Evolutionary conservation across 2,888 invertebrate genomes (phyloP), one percentile per base, ranked within the genome.

Genomic region (Spatulosminthurus flaviceps): DNA sequence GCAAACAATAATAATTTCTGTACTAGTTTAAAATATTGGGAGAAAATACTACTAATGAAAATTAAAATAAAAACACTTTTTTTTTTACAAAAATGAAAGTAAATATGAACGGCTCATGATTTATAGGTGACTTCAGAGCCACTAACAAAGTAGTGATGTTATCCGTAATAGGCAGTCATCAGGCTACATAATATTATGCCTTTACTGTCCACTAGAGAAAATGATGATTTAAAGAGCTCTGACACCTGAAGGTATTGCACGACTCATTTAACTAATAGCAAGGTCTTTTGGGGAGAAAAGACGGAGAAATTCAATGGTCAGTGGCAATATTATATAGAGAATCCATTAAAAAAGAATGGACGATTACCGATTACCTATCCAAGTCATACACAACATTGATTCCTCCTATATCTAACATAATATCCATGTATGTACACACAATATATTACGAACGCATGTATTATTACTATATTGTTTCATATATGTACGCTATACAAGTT

Each of bases 181-280:
- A 64, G 2, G n/a, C 24, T 64, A 24, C 64, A 26, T 64, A 24
- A n/a, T n/a, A n/a, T n/a, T n/a, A n/a, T n/a, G n/a, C n/a, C n/a
- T n/a, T n/a, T n/a, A n/a, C n/a, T n/a, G n/a, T n/a, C 26, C 4
- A 64, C n/a, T 2, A 64, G 21, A 64, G 21, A 24, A 24, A 64
- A 24, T 64, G 64, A 64, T 64, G 26, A 64, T 64, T 64, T 64
- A 64, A 64, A 64, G 64, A 64, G 64, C 64, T 26, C 64, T 64
- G 24, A 24, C 64, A 64, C 64, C 64, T 64, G 64, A 64, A 64
- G 64, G 64, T 64, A 64, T 64, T 22, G 64, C 64, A 64, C 64
- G 64, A 64, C 64, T 64, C 64, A 64, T 64, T 64, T 64, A 64
- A 24, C 64, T 61, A 61, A 64, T 24, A 64, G 24, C 64, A 64